Evolutionary conservation across 1,140 invertebrate species (phyloP).

Genomic region (Eriocheir sinensis): DNA sequence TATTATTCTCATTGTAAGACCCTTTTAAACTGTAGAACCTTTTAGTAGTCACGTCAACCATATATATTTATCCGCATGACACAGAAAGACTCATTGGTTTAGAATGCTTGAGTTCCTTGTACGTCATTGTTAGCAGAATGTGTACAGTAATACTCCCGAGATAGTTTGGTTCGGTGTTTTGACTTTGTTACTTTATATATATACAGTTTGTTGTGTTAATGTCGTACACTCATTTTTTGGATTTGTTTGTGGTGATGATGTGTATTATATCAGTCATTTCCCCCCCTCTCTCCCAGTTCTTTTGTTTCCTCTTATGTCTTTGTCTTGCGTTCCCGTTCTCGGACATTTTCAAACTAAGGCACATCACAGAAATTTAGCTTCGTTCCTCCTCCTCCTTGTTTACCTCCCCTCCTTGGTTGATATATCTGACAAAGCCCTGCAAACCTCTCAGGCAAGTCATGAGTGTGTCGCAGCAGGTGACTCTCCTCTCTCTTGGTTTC

Average conservation of each 20-base stretch:
- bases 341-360: slow-evolving; percentile 57
- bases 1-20: slow-evolving; percentile 30
- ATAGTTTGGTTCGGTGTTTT: slow-evolving; percentile 53
- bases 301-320: not conserved
- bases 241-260: slow-evolving; percentile 55
- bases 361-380: slow-evolving; percentile 57
- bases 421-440: not conserved
- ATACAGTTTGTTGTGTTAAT: slow-evolving; percentile 35
- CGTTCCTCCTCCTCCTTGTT: not conserved
- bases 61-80: slow-evolving; percentile 55
- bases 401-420: not conserved
- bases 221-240: not conserved
- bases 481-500: not conserved
- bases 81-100: slow-evolving; percentile 52
- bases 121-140: slow-evolving; percentile 68
- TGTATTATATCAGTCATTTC: slow-evolving; percentile 39
- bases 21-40: slow-evolving; percentile 54
- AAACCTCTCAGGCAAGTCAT: not conserved
- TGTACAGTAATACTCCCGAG: slow-evolving; percentile 41
- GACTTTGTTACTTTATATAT: slow-evolving; percentile 40
- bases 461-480: not conserved
- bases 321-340: slow-evolving; percentile 41
- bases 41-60: slow-evolving; percentile 19
- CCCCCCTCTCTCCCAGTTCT: not conserved
- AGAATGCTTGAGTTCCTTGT: slow-evolving; percentile 67